Conservation (phyloP, 2,888 invertebrate species). For the Macropis europaea region DNA sequence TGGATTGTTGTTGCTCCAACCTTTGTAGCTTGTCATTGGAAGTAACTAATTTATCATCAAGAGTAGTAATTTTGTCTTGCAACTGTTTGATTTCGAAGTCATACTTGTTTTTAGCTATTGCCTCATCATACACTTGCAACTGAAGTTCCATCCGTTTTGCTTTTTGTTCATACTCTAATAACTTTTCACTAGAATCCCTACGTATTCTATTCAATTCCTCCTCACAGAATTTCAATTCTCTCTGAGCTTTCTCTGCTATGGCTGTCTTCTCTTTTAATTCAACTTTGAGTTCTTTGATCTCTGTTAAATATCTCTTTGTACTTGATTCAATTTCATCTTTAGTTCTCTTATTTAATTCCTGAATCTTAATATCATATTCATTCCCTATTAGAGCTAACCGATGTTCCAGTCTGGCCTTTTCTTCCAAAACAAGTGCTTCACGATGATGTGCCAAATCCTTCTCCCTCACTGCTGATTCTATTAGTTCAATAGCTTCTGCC, state of each 20-base stretch:
- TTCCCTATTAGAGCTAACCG: conserved; percentile 64
- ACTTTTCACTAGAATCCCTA: conserved; percentile 55
- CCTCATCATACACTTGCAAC: conserved; percentile 61
- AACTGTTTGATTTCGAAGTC: conserved; percentile 64
- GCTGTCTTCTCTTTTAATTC: conserved; percentile 83
- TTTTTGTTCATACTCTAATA: conserved; percentile 67
- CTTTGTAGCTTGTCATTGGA: conserved; percentile 65
- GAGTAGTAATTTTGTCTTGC: conserved; percentile 63
- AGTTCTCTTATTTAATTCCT: conserved; percentile 82
- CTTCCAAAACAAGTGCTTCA: conserved; percentile 76
- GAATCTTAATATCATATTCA: conserved; percentile 75
- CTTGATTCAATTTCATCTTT: conserved; percentile 83
- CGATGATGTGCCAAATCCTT: conserved; percentile 81
- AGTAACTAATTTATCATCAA: conserved; percentile 64
- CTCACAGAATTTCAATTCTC: conserved; percentile 82
- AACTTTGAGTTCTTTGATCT: conserved; percentile 82
- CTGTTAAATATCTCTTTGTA: conserved; percentile 82
- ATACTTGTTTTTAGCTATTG: conserved; percentile 50
- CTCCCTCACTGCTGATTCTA: conserved; percentile 82
- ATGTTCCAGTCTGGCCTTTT: conserved; percentile 66
- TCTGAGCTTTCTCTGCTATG: conserved; percentile 81
- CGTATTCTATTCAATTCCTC: conserved; percentile 80
- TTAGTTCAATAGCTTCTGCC: conserved; percentile 82
- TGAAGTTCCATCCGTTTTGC: conserved; percentile 63
- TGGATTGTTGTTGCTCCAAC: conserved; percentile 59